Percentiles rank a stretch among this genome's conserved stretches.
Evolutionary conservation across 2,888 invertebrate species (phyloP).

Genomic region (Cerastis leucographa): DNA sequence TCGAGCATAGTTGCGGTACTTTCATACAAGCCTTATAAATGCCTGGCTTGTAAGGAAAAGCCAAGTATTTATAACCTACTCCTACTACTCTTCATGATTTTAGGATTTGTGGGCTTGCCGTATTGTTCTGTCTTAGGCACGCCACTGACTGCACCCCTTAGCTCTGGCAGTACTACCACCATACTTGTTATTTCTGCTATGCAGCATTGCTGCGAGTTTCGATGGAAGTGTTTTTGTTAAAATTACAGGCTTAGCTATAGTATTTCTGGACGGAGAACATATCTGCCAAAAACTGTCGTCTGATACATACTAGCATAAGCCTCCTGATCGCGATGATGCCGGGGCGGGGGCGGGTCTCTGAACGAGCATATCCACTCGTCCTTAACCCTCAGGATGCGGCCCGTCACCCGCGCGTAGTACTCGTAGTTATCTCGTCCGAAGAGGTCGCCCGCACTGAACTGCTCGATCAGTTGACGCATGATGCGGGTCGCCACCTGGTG

Average conservation of each 20-base stretch:
- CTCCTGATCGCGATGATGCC: constrained; percentile 92
- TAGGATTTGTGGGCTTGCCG: too few species aligned
- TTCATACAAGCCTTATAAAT: too few species aligned
- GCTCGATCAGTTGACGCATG: constrained; percentile 99
- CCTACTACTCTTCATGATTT: too few species aligned
- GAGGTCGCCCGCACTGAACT: constrained; percentile 98
- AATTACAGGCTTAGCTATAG: too few species aligned
- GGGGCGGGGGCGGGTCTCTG: constrained; percentile 95
- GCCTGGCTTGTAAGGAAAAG: too few species aligned
- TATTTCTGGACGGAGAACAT: neutral
- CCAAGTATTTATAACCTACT: too few species aligned
- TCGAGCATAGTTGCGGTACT: neutral
- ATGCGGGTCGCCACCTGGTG: constrained; percentile 97
- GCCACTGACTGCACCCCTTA: neutral
- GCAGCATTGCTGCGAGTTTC: neutral
- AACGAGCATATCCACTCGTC: constrained; percentile 99
- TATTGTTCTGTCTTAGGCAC: too few species aligned
- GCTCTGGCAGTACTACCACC: neutral
- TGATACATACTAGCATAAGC: constrained; percentile 91
- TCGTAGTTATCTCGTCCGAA: constrained; percentile 98
- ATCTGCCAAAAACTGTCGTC: neutral
- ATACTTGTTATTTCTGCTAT: neutral
- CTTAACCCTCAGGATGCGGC: constrained; percentile 97
- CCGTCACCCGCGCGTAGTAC: constrained; percentile 98
- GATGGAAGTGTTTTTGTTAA: neutral